phyloP scores from a whole-genome alignment of 2,113 vertebrate species.

The Heptranchias perlo region DNA sequence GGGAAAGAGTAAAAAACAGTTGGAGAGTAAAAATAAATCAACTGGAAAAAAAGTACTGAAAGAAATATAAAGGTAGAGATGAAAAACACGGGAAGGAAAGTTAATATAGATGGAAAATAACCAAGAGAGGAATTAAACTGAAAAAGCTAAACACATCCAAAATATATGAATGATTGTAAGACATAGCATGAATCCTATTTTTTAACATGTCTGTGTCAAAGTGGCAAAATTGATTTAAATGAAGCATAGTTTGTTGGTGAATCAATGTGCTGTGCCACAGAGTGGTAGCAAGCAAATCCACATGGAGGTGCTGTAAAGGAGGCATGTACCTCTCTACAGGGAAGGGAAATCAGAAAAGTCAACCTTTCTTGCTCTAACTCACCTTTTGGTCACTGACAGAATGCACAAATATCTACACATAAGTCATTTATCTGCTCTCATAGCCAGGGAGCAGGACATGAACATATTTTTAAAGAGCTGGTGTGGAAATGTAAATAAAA shows the following conservation, averaged over 20 bases:
- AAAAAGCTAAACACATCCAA: neutral
- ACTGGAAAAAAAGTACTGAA: neutral
- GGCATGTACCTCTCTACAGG: neutral
- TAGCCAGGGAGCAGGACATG: neutral
- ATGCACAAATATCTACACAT: neutral
- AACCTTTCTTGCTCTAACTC: neutral
- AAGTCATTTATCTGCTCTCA: neutral
- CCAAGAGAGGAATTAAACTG: neutral
- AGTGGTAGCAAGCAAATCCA: neutral
- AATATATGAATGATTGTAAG: neutral
- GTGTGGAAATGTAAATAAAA: neutral
- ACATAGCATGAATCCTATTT: neutral
- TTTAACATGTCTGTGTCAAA: neutral
- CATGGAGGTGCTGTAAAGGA: neutral
- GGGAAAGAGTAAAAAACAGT: neutral
- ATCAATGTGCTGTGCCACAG: neutral
- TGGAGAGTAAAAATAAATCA: neutral
- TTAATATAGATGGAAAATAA: neutral
- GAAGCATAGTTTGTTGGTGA: neutral
- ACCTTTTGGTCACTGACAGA: neutral
- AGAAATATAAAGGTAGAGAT: neutral
- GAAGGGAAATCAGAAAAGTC: neutral
- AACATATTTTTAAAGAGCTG: neutral
- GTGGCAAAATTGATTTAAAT: neutral
- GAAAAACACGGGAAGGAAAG: neutral